Percentiles rank a stretch among this genome's conserved stretches.
Evolutionary conservation across 2,797 vertebrate species (phyloP).

Genomic region (Macropus fuliginosus): DNA sequence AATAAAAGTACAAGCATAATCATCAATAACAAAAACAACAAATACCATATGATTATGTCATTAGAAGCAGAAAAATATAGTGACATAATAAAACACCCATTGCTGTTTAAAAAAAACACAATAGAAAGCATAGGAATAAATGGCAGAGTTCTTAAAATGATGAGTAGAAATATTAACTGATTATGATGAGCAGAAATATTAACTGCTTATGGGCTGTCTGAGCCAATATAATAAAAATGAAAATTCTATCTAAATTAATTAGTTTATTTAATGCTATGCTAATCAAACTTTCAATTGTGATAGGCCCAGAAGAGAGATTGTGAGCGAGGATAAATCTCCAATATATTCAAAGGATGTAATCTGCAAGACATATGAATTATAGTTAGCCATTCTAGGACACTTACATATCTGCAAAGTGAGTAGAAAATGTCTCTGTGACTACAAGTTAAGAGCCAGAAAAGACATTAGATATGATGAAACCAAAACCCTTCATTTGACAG

Average conservation of each 20-base stretch:
- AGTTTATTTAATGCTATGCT: background rate
- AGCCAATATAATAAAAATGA: background rate
- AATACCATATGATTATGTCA: too few relatives aligned
- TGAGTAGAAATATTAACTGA: too few relatives aligned
- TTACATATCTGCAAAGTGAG: slow-evolving; percentile 1
- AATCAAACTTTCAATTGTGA: background rate
- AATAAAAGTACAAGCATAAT: too few relatives aligned
- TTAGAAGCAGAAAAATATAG: too few relatives aligned
- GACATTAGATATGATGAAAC: background rate
- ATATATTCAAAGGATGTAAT: background rate
- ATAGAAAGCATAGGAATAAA: too few relatives aligned
- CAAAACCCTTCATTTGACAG: background rate
- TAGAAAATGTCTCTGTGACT: background rate
- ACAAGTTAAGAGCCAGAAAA: background rate
- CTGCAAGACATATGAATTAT: background rate
- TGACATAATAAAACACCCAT: too few relatives aligned
- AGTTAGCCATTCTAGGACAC: background rate
- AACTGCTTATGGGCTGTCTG: background rate
- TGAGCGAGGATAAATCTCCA: background rate
- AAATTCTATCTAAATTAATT: background rate
- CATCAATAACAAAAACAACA: too few relatives aligned
- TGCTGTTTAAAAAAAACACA: too few relatives aligned
- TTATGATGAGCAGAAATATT: background rate
- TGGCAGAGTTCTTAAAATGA: too few relatives aligned
- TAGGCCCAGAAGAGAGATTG: background rate